Conservation (phyloP, 2,888 invertebrate species). For the Mallateleia sp. region DNA sequence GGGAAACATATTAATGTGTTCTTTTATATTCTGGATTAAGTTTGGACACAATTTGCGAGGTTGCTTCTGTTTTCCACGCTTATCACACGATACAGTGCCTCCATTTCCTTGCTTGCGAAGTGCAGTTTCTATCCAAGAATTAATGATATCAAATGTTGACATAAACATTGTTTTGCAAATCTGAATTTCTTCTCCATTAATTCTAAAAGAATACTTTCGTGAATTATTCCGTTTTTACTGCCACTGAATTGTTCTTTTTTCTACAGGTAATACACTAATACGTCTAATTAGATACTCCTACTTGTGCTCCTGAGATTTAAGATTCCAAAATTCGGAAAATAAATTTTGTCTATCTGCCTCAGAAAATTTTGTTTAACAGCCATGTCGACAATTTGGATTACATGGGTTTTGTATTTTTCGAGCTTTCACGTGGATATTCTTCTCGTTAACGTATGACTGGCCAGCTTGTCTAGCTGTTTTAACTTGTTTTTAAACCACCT, state of each 20-base stretch:
- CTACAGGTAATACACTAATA: too few species aligned
- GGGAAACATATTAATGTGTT: conserved; percentile 52
- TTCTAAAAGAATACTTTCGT: not conserved
- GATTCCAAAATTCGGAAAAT: conserved; percentile 6
- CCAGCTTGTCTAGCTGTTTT: too few species aligned
- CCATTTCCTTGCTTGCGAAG: conserved; percentile 19
- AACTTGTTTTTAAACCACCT: too few species aligned
- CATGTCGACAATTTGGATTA: too few species aligned
- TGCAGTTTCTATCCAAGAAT: conserved; percentile 17
- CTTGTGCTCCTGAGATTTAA: conserved; percentile 36
- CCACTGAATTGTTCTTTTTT: conserved; percentile 12
- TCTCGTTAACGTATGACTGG: too few species aligned
- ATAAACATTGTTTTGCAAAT: conserved; percentile 34
- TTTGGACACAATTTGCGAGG: too few species aligned
- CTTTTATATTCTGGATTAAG: too few species aligned
- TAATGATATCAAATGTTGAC: not conserved
- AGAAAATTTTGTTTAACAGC: too few species aligned
- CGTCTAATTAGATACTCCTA: conserved; percentile 33
- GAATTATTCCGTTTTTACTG: not conserved
- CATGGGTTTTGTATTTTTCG: too few species aligned
- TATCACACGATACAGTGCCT: conserved; percentile 6
- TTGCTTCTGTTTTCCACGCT: not conserved
- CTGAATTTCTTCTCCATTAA: not conserved
- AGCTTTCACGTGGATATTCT: too few species aligned
- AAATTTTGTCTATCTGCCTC: too few species aligned